phyloP scores from a whole-genome alignment of 2,888 invertebrate genomes.

The Ectemnius cavifrons region DNA sequence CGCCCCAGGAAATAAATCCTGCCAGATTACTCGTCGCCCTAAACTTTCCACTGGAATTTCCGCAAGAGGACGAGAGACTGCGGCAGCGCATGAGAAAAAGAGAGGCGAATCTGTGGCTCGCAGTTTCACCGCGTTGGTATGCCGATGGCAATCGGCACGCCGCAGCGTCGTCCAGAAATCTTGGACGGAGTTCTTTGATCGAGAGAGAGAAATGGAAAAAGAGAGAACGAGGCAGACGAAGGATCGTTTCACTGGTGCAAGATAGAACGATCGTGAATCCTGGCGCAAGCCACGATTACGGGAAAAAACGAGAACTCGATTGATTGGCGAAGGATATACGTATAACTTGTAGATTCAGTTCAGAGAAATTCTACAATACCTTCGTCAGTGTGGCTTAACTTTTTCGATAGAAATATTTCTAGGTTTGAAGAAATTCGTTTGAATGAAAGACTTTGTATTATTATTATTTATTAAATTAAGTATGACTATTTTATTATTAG shows the following conservation, averaged over 20 bases:
- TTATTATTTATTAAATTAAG: too few species aligned
- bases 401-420: too few species aligned
- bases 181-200: constrained; percentile 12
- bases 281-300: too few species aligned
- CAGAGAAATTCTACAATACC: too few species aligned
- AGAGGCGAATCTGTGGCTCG: constrained; percentile 5
- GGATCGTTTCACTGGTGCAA: not conserved
- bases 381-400: too few species aligned
- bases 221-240: not conserved
- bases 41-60: not conserved
- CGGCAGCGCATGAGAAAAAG: constrained; percentile 2
- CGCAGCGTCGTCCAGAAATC: constrained; percentile 19
- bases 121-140: constrained; percentile 32
- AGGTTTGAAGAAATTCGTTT: too few species aligned
- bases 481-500: too few species aligned
- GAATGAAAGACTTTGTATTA: too few species aligned
- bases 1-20: not conserved
- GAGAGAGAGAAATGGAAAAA: constrained; percentile 6
- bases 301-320: too few species aligned
- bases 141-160: constrained; percentile 11
- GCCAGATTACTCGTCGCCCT: constrained; percentile 6
- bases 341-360: too few species aligned
- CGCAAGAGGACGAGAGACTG: not conserved
- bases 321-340: too few species aligned
- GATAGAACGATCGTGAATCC: too few species aligned